A percentile compares a stretch with the other conserved stretches of the same genome.
Evolutionary conservation across 2,888 invertebrate genomes (phyloP).

Genomic region (Hyppa rectilinea): DNA sequence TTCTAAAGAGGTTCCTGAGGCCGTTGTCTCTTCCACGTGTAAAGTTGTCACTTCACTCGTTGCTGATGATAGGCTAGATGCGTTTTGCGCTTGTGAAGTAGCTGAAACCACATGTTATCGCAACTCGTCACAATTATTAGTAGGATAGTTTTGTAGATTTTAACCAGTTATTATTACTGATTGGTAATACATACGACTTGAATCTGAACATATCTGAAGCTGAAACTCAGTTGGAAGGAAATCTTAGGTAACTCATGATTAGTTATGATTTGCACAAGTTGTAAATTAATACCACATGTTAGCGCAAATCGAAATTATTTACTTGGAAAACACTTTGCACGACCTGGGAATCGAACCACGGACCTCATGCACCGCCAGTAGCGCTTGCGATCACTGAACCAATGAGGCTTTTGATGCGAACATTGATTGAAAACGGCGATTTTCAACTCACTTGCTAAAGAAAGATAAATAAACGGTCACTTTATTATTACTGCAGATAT

Average conservation of each 20-base stretch:
- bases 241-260: not conserved
- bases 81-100: constrained; percentile 32
- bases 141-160: constrained; percentile 2
- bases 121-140: constrained; percentile 43
- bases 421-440: no score
- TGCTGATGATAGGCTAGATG: constrained; percentile 16
- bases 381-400: no score
- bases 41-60: constrained; percentile 23
- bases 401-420: no score
- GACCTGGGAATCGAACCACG: no score
- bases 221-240: not conserved
- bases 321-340: no score
- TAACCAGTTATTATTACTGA: not conserved
- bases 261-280: not conserved
- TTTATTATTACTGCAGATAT: no score
- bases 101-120: constrained; percentile 57
- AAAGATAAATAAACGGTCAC: no score
- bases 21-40: constrained; percentile 10
- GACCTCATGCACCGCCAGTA: no score
- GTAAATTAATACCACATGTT: not conserved
- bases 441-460: no score
- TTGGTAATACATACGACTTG: not conserved
- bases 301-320: not conserved
- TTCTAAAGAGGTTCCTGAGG: not conserved
- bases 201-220: constrained; percentile 3